Base-by-base conservation (phyloP, 2,113 vertebrate genomes). In the Alligator sinensis region DNA sequence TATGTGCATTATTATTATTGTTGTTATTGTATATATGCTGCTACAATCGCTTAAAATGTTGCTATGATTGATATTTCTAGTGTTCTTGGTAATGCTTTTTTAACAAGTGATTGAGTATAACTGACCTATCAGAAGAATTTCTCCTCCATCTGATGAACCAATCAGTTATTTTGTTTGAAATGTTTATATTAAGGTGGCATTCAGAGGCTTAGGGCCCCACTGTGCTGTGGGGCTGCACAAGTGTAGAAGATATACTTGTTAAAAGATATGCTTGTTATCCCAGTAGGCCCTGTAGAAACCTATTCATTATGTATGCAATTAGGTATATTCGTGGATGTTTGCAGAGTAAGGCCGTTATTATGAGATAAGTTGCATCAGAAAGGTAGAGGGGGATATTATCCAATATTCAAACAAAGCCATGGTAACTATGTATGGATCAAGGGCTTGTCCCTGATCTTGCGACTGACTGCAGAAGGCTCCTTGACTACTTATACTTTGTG, bases 1-100 rank as follows among this genome's bases (percentile, higher is more conserved):
- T 11, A 2, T 2, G 28, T 1, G 27, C 15, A 24, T 2, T 5
- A 2, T 2, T 22, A n/a, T 13, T 2, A 34, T 18, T 15, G 15
- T 30, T 18, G 24, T 5, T 4, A 5, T 18, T 77, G 38, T 19
- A 87, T 55, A 16, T 47, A 47, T 47, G 47, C 47, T 64, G 70
- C 80, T 63, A 16, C 3, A 61, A 18, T 28, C 76, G 3, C 82
- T 88, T 59, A 2, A 54, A 1, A 58, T 28, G 24, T 9, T 89
- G 18, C 57, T 61, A 34, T 18, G 62, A 64, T 21, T 28, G 3
- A 34, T 70, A 34, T 34, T 9, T 19, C 58, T 4, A 5, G 70
- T 47, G 30, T 72, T 19, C 68, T 13, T 47, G 12, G 64, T 38
- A 5, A 38, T 72, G 68, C 68, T 72, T 19, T 72, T 72, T n/a